Evolutionary conservation across 2,797 vertebrate genomes (phyloP).

Genomic region (Falco cherrug): DNA sequence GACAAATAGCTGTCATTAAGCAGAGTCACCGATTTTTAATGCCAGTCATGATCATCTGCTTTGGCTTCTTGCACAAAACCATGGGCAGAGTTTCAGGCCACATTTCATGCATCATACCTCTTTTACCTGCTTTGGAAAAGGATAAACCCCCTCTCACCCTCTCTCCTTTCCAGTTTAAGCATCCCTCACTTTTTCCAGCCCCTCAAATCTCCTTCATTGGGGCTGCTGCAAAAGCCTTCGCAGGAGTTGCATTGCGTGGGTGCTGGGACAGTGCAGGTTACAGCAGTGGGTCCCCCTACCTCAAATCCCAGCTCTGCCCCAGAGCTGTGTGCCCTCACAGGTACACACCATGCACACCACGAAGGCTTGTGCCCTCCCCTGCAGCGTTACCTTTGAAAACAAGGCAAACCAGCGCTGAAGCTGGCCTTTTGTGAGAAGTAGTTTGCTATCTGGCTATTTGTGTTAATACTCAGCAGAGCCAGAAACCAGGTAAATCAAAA

Average conservation of each 20-base stretch:
- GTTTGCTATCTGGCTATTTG: neutral
- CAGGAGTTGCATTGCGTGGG: neutral
- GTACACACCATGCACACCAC: fast-evolving
- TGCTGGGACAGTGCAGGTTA: neutral
- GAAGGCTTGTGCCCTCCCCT: neutral
- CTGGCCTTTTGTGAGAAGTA: neutral
- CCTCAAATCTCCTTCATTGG: neutral
- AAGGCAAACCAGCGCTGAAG: neutral
- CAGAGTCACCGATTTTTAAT: neutral
- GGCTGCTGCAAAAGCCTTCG: neutral
- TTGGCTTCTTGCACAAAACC: neutral
- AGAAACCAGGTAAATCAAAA: neutral
- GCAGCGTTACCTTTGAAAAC: neutral
- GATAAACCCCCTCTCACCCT: neutral
- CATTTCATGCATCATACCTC: neutral
- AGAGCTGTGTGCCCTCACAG: fast-evolving
- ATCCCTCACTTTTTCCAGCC: neutral
- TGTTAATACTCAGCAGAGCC: neutral
- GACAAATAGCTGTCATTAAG: neutral
- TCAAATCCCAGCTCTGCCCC: neutral
- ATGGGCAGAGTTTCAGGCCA: neutral
- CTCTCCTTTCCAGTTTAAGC: neutral
- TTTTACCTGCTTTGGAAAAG: neutral
- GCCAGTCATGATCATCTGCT: fast-evolving
- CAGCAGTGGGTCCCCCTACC: neutral